Evolutionary conservation across 2,113 vertebrate species (phyloP).

Genomic region (Todiramphus chloris): DNA sequence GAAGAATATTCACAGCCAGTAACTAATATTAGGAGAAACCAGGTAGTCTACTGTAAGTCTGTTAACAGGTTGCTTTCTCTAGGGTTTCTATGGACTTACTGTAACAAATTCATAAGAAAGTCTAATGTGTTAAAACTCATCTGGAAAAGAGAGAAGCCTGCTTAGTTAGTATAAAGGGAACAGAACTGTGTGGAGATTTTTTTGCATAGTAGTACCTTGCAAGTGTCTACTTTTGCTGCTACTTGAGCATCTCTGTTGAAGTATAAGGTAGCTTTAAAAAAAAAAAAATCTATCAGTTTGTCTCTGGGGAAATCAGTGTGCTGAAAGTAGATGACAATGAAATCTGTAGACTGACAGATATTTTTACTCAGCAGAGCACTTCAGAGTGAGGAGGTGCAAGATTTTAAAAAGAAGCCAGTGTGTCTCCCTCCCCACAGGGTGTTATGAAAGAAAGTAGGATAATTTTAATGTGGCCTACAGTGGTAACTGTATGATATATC

Average conservation of each 20-base stretch:
- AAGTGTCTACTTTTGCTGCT: neutral
- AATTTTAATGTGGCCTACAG: slow-evolving; percentile 52
- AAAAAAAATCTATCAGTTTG: neutral
- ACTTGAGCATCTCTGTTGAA: neutral
- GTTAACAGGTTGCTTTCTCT: neutral
- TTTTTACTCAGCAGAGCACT: slow-evolving; percentile 20
- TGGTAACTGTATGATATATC: slow-evolving; percentile 25
- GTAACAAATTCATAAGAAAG: neutral
- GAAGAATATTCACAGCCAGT: neutral
- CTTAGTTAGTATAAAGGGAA: neutral
- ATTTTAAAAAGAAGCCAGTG: slow-evolving; percentile 3
- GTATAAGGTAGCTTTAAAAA: neutral
- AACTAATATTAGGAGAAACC: neutral
- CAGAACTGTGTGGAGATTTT: neutral
- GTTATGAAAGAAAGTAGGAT: slow-evolving; percentile 31
- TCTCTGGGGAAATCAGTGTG: neutral
- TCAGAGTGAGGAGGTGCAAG: neutral
- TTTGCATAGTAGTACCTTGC: neutral
- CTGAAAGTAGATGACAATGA: slow-evolving; percentile 22
- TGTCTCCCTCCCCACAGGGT: neutral
- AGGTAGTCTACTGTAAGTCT: neutral
- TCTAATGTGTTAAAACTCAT: neutral
- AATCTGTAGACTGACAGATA: slow-evolving; percentile 3
- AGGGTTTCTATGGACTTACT: neutral
- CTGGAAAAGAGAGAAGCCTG: neutral